A percentile compares a stretch with the other conserved stretches of the same genome.
These are phyloP conservation scores for Helogale parvula DNA, from an alignment of 2,113 vertebrate species.

Conservation along the genomic window DNA sequence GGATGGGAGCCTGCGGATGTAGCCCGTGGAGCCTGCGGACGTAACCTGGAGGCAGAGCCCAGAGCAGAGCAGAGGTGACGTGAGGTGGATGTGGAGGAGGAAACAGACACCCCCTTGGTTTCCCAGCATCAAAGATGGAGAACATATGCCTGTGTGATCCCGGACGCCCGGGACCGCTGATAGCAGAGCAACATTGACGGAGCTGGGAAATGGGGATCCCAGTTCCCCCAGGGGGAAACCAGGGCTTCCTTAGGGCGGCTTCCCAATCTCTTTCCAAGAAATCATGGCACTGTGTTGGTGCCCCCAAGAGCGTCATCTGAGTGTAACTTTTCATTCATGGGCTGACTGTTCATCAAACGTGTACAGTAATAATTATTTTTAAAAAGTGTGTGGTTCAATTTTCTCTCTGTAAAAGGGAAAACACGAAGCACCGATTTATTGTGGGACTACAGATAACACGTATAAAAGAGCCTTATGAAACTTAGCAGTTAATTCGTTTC, in stretches of 20 bases:
- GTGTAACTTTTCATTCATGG: not conserved
- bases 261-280: not conserved
- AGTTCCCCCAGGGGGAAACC: not conserved
- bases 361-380: too few relatives aligned
- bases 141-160: too few relatives aligned
- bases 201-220: not conserved
- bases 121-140: not conserved
- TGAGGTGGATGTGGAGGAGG: not conserved
- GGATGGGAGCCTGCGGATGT: not conserved
- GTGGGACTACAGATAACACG: too few relatives aligned
- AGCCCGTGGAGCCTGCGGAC: not conserved
- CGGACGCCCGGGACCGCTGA: not conserved
- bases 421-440: not conserved
- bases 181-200: accelerated
- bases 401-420: not conserved
- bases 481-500: not conserved
- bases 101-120: too few relatives aligned
- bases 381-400: not conserved
- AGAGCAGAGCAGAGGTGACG: not conserved
- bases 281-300: not conserved
- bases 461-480: not conserved
- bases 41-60: too few relatives aligned
- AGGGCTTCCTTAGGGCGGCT: not conserved
- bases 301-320: not conserved
- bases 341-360: not conserved